phyloP scores from a whole-genome alignment of 2,888 invertebrate genomes.

The Dichetophora obliterata region DNA sequence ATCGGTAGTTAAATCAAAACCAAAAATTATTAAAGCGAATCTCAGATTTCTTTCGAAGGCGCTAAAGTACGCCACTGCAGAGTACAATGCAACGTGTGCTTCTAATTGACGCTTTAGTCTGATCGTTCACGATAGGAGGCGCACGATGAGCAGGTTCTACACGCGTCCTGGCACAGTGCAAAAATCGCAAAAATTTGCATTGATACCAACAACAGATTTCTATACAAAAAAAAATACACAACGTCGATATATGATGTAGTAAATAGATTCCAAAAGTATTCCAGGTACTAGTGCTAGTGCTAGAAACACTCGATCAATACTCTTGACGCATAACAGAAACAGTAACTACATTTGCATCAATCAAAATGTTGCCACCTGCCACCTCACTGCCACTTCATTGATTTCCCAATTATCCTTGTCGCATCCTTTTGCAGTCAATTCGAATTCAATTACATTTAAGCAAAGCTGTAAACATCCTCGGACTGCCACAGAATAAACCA shows the following conservation, averaged over 20 bases:
- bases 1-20: no score
- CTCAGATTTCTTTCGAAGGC: background rate
- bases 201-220: background rate
- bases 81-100: background rate
- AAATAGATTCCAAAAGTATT: no score
- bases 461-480: no score
- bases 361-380: conserved; percentile 20
- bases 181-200: no score
- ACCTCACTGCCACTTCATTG: background rate
- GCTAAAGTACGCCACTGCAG: conserved; percentile 11
- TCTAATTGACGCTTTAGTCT: background rate
- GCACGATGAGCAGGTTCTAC: background rate
- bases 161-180: background rate
- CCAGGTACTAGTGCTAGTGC: no score
- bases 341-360: background rate
- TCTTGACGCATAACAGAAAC: background rate
- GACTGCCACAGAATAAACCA: background rate
- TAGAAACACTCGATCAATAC: no score
- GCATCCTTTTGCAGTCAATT: background rate
- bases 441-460: no score
- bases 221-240: background rate
- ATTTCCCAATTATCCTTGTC: background rate
- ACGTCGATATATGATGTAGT: background rate
- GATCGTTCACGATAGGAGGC: background rate
- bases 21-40: background rate